phyloP scores from a whole-genome alignment of 2,888 invertebrate genomes.

The Callosobruchus maculatus region DNA sequence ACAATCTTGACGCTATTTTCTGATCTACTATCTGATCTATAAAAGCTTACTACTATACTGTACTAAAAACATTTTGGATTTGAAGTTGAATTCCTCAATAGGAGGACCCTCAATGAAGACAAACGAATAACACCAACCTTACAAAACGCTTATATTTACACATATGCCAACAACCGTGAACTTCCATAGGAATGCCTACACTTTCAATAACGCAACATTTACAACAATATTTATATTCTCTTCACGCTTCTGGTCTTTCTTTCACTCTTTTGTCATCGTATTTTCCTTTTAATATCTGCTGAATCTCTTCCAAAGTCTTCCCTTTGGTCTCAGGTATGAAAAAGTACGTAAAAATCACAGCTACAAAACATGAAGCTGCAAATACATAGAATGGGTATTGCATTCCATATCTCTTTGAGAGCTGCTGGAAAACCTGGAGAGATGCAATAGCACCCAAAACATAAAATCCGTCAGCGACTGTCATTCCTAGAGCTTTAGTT shows the following conservation, averaged over 20 bases:
- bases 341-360: slow-evolving; percentile 39
- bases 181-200: too few species aligned
- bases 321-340: slow-evolving; percentile 45
- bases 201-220: too few species aligned
- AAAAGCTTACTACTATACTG: too few species aligned
- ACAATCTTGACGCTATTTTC: too few species aligned
- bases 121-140: too few species aligned
- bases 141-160: too few species aligned
- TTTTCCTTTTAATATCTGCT: slow-evolving; percentile 41
- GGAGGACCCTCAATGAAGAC: too few species aligned
- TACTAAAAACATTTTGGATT: too few species aligned
- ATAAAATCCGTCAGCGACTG: slow-evolving; percentile 43
- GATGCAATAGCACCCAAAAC: slow-evolving; percentile 41
- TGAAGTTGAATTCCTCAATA: too few species aligned
- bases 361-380: slow-evolving; percentile 36
- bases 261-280: not conserved
- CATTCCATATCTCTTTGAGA: slow-evolving; percentile 35
- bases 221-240: not conserved
- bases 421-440: slow-evolving; percentile 40
- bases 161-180: too few species aligned
- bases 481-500: slow-evolving; percentile 47
- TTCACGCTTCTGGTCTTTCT: not conserved
- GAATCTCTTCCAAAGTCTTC: slow-evolving; percentile 45
- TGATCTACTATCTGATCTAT: too few species aligned
- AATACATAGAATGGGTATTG: slow-evolving; percentile 45